Evolutionary conservation across 1,140 invertebrate genomes (phyloP), one percentile per base, ranked within the genome.

Genomic region (Hylaeus anthracinus): DNA sequence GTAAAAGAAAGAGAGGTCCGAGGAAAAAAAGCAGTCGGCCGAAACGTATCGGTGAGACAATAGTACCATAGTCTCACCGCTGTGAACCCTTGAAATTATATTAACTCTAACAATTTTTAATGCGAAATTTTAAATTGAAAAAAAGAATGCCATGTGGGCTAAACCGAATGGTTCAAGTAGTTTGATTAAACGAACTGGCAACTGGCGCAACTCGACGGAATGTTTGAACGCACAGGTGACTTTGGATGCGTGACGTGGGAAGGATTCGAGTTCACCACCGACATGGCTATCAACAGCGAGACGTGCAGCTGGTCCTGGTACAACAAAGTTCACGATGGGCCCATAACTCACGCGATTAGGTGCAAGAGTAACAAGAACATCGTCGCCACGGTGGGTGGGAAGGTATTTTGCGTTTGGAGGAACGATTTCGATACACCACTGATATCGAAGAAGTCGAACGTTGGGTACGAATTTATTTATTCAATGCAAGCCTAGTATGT

Each of bases 301-400:
- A 90, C 90, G 64, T 91, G 90, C 53, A 92, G 92, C 78, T 93
- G 94, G 89, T 73, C 91, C 48, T 93, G 90, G 86, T 87, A 91
- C 77, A 94, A 94, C 81, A 91, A 88, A 77, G 94, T 95, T 70
- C 96, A 97, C 86, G 95, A 97, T 86, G 96, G 96, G 0, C 95
- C 95, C 3, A 89, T 97, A 15, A 93, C 94, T 1, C 91, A 94
- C 43, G 88, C 94, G 4, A 88, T 94, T 51, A 94, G 94, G 88
- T 96, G 95, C 85, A 94, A 93, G 8, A 94, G 94, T 78, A 90
- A 94, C 12, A 87, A 90, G 8, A 90, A 94, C 67, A 80, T 95
- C 5, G 94, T 95, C 60, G 89, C 95, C 2, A 95, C 95, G 0
- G 90, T 95, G 4, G 95, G 95, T 1, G 95, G 95, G 15, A 94